These are phyloP conservation scores for Hermetia illucens DNA, from an alignment of 1,140 invertebrate species.

Conservation along the genomic window DNA sequence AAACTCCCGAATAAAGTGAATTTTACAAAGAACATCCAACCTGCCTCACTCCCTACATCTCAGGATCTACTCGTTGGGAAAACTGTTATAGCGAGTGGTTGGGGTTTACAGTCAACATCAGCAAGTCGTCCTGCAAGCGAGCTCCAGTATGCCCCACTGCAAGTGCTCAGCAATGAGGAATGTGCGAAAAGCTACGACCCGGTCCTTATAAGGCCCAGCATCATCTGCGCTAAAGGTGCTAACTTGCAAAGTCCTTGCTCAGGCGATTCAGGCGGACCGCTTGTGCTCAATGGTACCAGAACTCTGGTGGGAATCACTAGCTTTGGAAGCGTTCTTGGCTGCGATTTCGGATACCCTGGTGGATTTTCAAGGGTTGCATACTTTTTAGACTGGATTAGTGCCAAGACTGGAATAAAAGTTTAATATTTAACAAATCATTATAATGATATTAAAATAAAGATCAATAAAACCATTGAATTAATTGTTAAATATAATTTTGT, in stretches of 20 bases:
- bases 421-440: no score
- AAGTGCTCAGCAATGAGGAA: constrained; percentile 22
- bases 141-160: constrained; percentile 27
- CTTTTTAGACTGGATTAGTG: constrained; percentile 26
- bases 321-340: constrained; percentile 25
- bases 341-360: constrained; percentile 23
- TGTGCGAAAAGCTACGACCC: constrained; percentile 19
- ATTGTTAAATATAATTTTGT: no score
- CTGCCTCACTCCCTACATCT: constrained; percentile 15
- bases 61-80: constrained; percentile 17
- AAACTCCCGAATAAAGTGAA: constrained; percentile 19
- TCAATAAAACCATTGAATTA: no score
- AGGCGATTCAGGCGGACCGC: constrained; percentile 23
- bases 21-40: constrained; percentile 21
- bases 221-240: constrained; percentile 24
- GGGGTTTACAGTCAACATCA: constrained; percentile 23
- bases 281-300: constrained; percentile 22
- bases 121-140: constrained; percentile 19
- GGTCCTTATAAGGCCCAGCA: constrained; percentile 20
- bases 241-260: constrained; percentile 25
- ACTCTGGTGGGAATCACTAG: constrained; percentile 25
- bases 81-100: constrained; percentile 25
- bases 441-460: no score
- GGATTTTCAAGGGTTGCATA: constrained; percentile 25
- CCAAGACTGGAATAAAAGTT: constrained; percentile 15